Percentiles rank a stretch among this genome's conserved stretches.
Conservation (phyloP, 64 coral and sea anemone species). For the Dendrophyllia cribrosa region DNA sequence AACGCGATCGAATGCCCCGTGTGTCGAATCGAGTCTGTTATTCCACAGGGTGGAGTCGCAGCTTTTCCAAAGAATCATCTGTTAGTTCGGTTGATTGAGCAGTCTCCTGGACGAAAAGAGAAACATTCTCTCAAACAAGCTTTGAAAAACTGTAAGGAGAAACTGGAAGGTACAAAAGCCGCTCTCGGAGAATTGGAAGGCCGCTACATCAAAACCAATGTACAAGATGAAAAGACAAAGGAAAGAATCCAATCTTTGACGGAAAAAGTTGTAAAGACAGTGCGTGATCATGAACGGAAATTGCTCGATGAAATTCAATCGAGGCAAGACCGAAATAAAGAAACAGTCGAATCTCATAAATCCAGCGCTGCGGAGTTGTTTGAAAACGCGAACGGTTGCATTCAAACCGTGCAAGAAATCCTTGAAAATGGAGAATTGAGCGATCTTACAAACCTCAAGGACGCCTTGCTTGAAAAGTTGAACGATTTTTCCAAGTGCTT, state of each 20-base stretch:
- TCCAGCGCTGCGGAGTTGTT: not conserved
- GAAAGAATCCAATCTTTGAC: constrained; percentile 59
- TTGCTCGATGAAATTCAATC: constrained; percentile 57
- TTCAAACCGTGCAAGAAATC: constrained; percentile 42
- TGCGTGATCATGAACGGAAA: constrained; percentile 48
- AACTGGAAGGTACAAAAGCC: constrained; percentile 34
- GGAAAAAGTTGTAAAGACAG: constrained; percentile 41
- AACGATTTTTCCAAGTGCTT: not conserved
- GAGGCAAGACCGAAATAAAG: constrained; percentile 15
- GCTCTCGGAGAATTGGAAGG: constrained; percentile 49
- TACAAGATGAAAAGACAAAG: constrained; percentile 16
- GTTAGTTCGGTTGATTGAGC: constrained; percentile 76
- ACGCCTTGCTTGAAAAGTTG: constrained; percentile 33
- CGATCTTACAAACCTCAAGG: constrained; percentile 56
- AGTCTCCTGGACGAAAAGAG: constrained; percentile 78
- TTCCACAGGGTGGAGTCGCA: constrained; percentile 62
- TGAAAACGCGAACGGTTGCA: constrained; percentile 32
- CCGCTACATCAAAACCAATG: constrained; percentile 19
- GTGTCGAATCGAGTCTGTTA: constrained; percentile 66
- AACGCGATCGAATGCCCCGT: constrained; percentile 69
- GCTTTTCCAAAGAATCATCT: constrained; percentile 83
- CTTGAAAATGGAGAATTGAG: constrained; percentile 35
- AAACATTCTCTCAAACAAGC: constrained; percentile 72
- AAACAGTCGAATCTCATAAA: constrained; percentile 10
- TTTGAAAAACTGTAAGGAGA: constrained; percentile 33